These are phyloP conservation scores for Drosophila orena DNA, from an alignment of 1,140 invertebrate genomes.

Conservation along the genomic window DNA sequence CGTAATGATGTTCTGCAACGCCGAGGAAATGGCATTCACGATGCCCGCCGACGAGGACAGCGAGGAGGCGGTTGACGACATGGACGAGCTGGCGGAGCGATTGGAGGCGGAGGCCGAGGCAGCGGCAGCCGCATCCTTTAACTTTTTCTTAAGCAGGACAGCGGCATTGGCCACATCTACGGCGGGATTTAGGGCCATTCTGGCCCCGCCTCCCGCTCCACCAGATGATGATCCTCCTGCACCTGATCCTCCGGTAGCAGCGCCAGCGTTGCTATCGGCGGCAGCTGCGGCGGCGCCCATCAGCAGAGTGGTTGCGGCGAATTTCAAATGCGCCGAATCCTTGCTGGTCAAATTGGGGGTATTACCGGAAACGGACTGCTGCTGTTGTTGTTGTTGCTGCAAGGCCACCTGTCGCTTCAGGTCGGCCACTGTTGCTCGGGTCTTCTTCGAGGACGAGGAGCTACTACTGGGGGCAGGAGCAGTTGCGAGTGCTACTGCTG, in stretches of 20 bases:
- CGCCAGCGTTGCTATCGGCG: constrained; percentile 64
- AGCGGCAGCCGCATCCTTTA: constrained; percentile 67
- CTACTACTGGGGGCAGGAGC: constrained; percentile 15
- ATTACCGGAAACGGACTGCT: constrained; percentile 41
- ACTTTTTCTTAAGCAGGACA: constrained; percentile 73
- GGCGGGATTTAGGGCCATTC: constrained; percentile 39
- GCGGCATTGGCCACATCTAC: constrained; percentile 64
- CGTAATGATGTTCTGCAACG: constrained; percentile 72
- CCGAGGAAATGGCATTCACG: constrained; percentile 72
- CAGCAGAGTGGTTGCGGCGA: constrained; percentile 64
- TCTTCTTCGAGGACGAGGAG: constrained; percentile 57
- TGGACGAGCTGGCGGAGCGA: constrained; percentile 67
- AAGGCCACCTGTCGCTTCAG: constrained; percentile 69
- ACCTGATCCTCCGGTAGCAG: constrained; percentile 45
- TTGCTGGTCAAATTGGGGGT: constrained; percentile 44
- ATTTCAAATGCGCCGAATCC: constrained; percentile 73
- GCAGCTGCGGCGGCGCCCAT: constrained; percentile 74
- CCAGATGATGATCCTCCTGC: background rate
- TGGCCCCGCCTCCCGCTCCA: constrained; percentile 4
- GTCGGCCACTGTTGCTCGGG: constrained; percentile 61
- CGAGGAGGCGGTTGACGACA: constrained; percentile 77
- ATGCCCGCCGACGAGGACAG: constrained; percentile 72
- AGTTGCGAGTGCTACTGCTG: constrained; percentile 22
- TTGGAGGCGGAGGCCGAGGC: constrained; percentile 56
- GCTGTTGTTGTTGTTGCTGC: constrained; percentile 54